phyloP scores from a whole-genome alignment of 2,113 vertebrate genomes.

The Oreocharis arfaki region DNA sequence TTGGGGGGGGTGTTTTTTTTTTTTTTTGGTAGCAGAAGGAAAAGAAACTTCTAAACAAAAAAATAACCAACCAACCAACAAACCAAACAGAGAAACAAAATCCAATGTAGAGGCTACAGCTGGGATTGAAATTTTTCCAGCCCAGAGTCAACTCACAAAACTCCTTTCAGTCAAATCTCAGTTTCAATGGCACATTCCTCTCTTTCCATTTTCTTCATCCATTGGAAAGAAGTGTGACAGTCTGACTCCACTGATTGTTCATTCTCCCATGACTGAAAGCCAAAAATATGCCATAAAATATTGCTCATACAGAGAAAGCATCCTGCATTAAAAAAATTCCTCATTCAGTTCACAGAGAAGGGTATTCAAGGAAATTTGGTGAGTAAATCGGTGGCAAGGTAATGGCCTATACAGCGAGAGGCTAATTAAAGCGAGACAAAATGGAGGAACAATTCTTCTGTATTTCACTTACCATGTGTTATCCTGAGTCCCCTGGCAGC shows the following conservation, averaged over 20 bases:
- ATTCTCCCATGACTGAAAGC: not conserved
- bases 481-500: not conserved
- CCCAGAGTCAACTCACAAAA: not conserved
- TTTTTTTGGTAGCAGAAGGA: not conserved
- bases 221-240: not conserved
- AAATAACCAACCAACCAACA: not conserved
- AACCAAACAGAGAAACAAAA: not conserved
- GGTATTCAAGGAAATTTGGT: not conserved
- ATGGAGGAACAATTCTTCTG: conserved; percentile 9
- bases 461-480: not conserved
- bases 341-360: not conserved
- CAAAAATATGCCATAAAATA: not conserved
- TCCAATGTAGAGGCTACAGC: not conserved
- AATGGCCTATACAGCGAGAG: not conserved
- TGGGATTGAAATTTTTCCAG: not conserved
- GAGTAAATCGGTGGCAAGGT: not conserved
- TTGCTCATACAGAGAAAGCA: not conserved
- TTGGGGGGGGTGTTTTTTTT: no score
- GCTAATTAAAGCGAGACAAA: conserved; percentile 3
- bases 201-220: not conserved
- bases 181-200: not conserved
- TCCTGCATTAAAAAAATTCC: not conserved
- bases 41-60: not conserved
- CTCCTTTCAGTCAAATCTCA: not conserved
- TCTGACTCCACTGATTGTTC: not conserved